phyloP scores from a whole-genome alignment of 2,888 invertebrate genomes.

The Agonopterix arenella region DNA sequence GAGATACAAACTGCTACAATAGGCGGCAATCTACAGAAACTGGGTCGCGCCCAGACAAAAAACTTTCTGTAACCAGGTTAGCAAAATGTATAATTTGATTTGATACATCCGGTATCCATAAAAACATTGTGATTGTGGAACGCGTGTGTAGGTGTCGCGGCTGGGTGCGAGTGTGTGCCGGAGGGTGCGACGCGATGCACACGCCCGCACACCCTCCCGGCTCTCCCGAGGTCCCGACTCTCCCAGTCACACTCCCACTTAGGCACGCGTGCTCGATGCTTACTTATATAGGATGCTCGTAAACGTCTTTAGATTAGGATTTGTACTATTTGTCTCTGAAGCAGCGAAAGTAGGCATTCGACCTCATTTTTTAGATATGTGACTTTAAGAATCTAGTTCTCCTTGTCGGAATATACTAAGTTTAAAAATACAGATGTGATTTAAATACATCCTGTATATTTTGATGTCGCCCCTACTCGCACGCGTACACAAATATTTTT shows the following conservation, averaged over 20 bases:
- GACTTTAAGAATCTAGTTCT: no score
- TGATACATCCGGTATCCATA: slow-evolving; percentile 30
- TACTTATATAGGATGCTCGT: neutral
- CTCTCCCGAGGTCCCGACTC: slow-evolving; percentile 6
- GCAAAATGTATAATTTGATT: slow-evolving; percentile 15
- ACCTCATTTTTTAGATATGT: no score
- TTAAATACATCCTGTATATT: no score
- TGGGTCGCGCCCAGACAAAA: no score
- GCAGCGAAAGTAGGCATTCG: no score
- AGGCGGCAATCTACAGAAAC: no score
- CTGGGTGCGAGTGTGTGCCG: slow-evolving; percentile 10
- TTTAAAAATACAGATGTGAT: no score
- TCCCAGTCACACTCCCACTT: slow-evolving; percentile 31
- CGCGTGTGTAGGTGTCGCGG: slow-evolving; percentile 14
- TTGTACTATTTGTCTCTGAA: no score
- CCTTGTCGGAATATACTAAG: no score
- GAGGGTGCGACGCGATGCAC: slow-evolving; percentile 8
- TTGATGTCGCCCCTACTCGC: no score
- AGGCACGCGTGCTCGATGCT: slow-evolving; percentile 31
- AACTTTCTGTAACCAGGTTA: slow-evolving; percentile 9
- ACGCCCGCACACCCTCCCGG: slow-evolving; percentile 8
- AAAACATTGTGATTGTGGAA: slow-evolving; percentile 14
- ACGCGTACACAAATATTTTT: slow-evolving; percentile 7
- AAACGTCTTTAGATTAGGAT: no score
- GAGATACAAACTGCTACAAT: no score